These are phyloP conservation scores for Cylindroiulus punctatus DNA, from an alignment of 2,888 invertebrate species.

Conservation along the genomic window DNA sequence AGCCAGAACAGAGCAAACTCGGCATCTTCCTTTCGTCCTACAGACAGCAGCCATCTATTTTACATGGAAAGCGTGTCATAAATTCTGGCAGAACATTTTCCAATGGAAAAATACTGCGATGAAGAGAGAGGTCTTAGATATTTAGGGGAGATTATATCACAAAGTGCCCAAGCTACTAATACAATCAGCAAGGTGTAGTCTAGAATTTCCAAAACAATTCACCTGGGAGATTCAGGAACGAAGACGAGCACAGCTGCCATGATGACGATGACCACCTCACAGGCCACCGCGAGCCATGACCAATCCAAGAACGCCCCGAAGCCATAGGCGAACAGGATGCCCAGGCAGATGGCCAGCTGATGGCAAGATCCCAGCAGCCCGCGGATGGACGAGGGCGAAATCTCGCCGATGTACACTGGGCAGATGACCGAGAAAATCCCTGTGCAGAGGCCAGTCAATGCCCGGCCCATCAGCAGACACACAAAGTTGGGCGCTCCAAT, in stretches of 20 bases:
- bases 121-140: too few species aligned
- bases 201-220: too few species aligned
- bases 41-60: slow-evolving; percentile 50
- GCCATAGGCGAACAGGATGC: slow-evolving; percentile 22
- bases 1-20: slow-evolving; percentile 30
- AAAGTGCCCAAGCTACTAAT: too few species aligned
- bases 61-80: too few species aligned
- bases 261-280: neutral
- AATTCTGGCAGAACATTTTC: too few species aligned
- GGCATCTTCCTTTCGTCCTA: neutral
- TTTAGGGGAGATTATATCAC: too few species aligned
- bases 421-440: slow-evolving; percentile 55
- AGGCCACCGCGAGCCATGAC: slow-evolving; percentile 49
- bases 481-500: neutral
- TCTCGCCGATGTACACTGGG: slow-evolving; percentile 58
- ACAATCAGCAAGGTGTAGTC: too few species aligned
- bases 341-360: slow-evolving; percentile 57
- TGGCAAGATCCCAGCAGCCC: slow-evolving; percentile 57
- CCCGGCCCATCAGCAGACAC: neutral
- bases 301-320: slow-evolving; percentile 49
- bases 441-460: slow-evolving; percentile 48
- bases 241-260: slow-evolving; percentile 15
- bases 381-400: slow-evolving; percentile 57
- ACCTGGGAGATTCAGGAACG: slow-evolving; percentile 54
- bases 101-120: too few species aligned